Percentiles rank a stretch among this genome's conserved stretches.
phyloP scores from a whole-genome alignment of 2,113 vertebrate species.

The Hepsetus odoe region DNA sequence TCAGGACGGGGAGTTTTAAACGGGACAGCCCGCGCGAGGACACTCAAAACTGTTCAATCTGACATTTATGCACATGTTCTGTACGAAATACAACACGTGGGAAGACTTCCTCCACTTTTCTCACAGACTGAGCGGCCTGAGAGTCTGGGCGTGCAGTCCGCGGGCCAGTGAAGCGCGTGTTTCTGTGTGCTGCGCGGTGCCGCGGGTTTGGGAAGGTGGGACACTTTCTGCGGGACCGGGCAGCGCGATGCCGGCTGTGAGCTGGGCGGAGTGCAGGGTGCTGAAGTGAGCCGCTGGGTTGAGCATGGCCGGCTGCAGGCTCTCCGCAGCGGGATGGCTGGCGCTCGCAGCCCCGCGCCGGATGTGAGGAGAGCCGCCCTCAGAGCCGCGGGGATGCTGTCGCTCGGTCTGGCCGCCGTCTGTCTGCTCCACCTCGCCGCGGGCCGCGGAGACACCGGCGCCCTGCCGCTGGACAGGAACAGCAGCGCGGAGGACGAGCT shows the following conservation, averaged over 20 bases:
- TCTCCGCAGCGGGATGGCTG: conserved; percentile 74
- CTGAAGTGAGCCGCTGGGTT: conserved; percentile 10
- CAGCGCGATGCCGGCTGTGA: neutral
- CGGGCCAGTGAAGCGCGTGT: no score
- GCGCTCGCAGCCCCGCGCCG: conserved; percentile 60
- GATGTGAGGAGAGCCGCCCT: conserved; percentile 72
- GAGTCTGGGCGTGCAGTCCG: no score
- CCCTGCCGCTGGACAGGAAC: conserved; percentile 56
- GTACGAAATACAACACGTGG: neutral
- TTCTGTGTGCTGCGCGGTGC: no score
- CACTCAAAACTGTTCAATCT: neutral
- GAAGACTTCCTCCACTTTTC: neutral
- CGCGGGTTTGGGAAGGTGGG: neutral
- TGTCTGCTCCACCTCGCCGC: conserved; percentile 71
- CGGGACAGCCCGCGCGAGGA: conserved; percentile 46
- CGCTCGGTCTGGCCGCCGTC: conserved; percentile 72
- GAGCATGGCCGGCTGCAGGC: conserved; percentile 69
- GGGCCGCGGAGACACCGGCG: conserved; percentile 69
- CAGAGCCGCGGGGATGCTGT: conserved; percentile 73
- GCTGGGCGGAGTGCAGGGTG: neutral
- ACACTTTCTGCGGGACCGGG: no score
- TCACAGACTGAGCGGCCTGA: neutral
- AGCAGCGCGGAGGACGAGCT: conserved; percentile 49
- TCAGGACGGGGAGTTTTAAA: conserved; percentile 38
- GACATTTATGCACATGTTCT: no score